Percentiles rank a stretch among this genome's conserved stretches.
These are phyloP conservation scores for Globicephala melas DNA, from an alignment of 2,113 vertebrate species.

Conservation along the genomic window DNA sequence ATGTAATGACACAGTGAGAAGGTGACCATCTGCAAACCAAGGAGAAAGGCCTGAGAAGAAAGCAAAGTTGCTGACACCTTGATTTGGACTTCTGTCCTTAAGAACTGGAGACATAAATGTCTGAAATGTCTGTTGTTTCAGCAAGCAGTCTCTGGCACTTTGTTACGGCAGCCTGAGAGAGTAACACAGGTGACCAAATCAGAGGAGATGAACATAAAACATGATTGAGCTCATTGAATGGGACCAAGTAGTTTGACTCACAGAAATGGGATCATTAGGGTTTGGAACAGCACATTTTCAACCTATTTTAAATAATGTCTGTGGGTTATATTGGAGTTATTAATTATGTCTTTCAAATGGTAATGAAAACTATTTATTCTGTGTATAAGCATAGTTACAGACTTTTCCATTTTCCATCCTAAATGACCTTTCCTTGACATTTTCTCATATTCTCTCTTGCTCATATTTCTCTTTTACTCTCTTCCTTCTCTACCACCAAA, in stretches of 20 bases:
- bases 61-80: background rate
- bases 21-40: accelerated
- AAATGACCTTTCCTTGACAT: background rate
- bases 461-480: background rate
- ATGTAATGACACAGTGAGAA: accelerated
- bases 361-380: background rate
- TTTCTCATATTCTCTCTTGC: background rate
- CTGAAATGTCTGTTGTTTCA: background rate
- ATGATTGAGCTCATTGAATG: background rate
- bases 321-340: background rate
- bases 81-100: background rate
- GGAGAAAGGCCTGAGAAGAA: background rate
- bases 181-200: background rate
- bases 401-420: background rate
- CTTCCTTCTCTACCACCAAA: background rate
- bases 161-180: background rate
- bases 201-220: background rate
- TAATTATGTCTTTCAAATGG: background rate
- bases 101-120: background rate
- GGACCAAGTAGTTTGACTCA: background rate
- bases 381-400: background rate
- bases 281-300: background rate
- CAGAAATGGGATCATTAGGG: background rate
- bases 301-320: background rate
- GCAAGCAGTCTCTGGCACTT: background rate